Percentiles rank a stretch among this genome's conserved stretches.
phyloP scores from a whole-genome alignment of 2,113 vertebrate species.

The Proteles cristata region DNA sequence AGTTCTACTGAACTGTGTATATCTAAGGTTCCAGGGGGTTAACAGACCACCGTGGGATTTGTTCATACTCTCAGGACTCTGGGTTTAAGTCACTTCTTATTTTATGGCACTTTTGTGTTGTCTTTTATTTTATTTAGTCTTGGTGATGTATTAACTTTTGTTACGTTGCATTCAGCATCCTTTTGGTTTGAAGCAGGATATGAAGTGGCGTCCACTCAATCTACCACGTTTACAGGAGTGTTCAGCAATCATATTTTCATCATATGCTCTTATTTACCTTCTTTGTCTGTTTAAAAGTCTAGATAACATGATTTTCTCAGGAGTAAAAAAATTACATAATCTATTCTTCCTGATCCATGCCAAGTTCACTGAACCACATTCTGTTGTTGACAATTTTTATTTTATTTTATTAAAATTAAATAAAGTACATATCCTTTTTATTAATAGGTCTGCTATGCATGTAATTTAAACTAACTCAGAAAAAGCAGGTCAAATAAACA shows the following conservation, averaged over 20 bases:
- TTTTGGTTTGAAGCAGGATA: background rate
- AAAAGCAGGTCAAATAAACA: background rate
- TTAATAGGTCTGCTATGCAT: background rate
- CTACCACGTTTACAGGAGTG: background rate
- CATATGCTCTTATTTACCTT: background rate
- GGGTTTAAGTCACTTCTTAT: background rate
- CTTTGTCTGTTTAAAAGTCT: background rate
- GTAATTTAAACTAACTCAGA: background rate
- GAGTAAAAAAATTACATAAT: background rate
- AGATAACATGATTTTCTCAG: background rate
- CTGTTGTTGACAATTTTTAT: background rate
- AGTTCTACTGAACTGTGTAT: background rate
- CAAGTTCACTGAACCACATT: background rate
- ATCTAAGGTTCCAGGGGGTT: background rate
- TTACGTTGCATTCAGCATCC: background rate
- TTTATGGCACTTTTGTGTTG: background rate
- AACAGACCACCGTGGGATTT: background rate
- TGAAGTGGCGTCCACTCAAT: background rate
- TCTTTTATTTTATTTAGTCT: background rate
- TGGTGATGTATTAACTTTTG: background rate
- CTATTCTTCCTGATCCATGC: background rate
- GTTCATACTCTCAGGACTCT: background rate
- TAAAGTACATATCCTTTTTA: background rate
- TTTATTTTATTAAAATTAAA: slow-evolving; percentile 37
- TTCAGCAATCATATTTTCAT: background rate